Evolutionary conservation across 2,113 vertebrate species (phyloP).

Genomic region (Oreochromis spilurus): DNA sequence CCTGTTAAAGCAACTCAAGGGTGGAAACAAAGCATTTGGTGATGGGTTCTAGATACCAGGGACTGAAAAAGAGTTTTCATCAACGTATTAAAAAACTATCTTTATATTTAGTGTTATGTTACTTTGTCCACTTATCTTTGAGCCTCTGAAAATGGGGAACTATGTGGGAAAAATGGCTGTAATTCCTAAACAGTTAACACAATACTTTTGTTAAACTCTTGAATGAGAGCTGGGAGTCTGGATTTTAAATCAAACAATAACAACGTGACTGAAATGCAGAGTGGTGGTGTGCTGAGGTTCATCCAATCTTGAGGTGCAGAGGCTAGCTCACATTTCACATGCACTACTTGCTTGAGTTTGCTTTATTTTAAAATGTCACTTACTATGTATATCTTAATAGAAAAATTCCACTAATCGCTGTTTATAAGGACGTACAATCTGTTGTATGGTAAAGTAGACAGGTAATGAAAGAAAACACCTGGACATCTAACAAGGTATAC

Average conservation of each 20-base stretch:
- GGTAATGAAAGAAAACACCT: background rate
- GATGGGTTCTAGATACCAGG: background rate
- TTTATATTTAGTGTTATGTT: background rate
- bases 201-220: background rate
- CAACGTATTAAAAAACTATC: background rate
- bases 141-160: background rate
- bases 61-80: background rate
- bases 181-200: background rate
- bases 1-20: background rate
- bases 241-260: too few species aligned
- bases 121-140: background rate
- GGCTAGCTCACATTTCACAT: fast-evolving
- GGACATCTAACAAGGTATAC: fast-evolving
- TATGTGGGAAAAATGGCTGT: background rate
- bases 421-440: background rate
- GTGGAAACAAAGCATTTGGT: background rate
- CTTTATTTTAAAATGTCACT: background rate
- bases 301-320: background rate
- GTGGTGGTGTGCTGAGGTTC: background rate
- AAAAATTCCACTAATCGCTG: background rate
- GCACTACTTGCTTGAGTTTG: background rate
- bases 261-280: too few species aligned
- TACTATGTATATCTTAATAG: fast-evolving
- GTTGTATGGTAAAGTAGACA: background rate
- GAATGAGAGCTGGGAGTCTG: background rate